A percentile compares a stretch with the other conserved stretches of the same genome.
These are phyloP conservation scores for Hydropotes inermis DNA, from an alignment of 2,113 vertebrate genomes.

Conservation along the genomic window DNA sequence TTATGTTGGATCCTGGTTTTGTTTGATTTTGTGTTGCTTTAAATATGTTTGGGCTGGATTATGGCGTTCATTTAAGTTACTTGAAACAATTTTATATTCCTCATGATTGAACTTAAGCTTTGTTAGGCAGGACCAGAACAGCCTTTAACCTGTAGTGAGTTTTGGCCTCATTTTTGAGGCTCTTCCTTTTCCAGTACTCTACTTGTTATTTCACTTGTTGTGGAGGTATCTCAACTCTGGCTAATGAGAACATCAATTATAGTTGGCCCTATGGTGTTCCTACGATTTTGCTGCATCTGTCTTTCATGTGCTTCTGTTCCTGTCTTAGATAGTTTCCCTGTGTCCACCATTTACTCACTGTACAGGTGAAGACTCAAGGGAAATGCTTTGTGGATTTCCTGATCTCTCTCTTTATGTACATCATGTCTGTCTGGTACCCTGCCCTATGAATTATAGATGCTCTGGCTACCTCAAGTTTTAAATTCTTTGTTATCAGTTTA, in stretches of 20 bases:
- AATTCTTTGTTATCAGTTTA: background rate
- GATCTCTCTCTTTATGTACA: background rate
- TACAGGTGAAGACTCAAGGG: background rate
- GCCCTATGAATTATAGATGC: background rate
- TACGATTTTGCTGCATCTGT: background rate
- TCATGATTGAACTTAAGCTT: background rate
- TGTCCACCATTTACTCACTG: background rate
- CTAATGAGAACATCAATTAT: background rate
- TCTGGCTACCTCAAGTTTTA: background rate
- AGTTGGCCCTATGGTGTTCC: background rate
- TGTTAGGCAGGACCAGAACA: background rate
- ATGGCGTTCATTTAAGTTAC: background rate
- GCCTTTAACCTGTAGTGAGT: background rate
- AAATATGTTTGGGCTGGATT: background rate
- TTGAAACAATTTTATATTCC: background rate
- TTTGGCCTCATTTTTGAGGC: background rate
- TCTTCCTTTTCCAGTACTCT: background rate
- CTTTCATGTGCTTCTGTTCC: background rate
- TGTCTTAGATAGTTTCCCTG: background rate
- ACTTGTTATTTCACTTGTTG: background rate
- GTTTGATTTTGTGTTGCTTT: background rate
- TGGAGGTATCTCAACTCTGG: background rate
- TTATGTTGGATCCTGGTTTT: background rate
- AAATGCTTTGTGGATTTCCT: background rate
- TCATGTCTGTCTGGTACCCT: background rate